A percentile compares a stretch with the other conserved stretches of the same genome.
Conservation (phyloP, 2,797 vertebrate species). For the Periparus ater region DNA sequence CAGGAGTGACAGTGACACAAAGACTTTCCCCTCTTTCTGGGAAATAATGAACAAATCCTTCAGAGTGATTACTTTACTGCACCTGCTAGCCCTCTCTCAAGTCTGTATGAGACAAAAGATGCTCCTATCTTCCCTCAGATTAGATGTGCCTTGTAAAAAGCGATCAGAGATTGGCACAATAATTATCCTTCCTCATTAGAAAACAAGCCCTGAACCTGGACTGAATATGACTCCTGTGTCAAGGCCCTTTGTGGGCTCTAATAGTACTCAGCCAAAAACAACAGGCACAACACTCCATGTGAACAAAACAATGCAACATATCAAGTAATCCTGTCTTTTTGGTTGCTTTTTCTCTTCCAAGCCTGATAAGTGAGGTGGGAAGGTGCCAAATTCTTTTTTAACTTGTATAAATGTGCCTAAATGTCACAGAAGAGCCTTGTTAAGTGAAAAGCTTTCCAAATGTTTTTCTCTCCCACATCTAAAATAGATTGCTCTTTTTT, state of each 20-base stretch:
- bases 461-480: constrained; percentile 47
- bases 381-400: constrained; percentile 65
- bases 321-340: constrained; percentile 9
- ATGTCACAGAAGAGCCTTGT: constrained; percentile 60
- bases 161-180: neutral
- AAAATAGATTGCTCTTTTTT: constrained; percentile 57
- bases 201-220: neutral
- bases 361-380: constrained; percentile 39
- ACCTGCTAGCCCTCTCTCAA: neutral
- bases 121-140: neutral
- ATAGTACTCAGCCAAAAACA: constrained; percentile 1
- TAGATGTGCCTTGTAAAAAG: constrained; percentile 4
- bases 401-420: constrained; percentile 57
- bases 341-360: constrained; percentile 55
- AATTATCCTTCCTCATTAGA: constrained; percentile 50
- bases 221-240: neutral
- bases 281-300: neutral
- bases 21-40: constrained; percentile 3
- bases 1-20: neutral
- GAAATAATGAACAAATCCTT: constrained; percentile 26
- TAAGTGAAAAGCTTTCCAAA: constrained; percentile 63
- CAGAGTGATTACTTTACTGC: constrained; percentile 9
- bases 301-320: constrained; percentile 34
- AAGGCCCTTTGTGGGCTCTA: neutral
- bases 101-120: neutral